phyloP scores from a whole-genome alignment of 2,113 vertebrate species.

The Scopus umbretta region DNA sequence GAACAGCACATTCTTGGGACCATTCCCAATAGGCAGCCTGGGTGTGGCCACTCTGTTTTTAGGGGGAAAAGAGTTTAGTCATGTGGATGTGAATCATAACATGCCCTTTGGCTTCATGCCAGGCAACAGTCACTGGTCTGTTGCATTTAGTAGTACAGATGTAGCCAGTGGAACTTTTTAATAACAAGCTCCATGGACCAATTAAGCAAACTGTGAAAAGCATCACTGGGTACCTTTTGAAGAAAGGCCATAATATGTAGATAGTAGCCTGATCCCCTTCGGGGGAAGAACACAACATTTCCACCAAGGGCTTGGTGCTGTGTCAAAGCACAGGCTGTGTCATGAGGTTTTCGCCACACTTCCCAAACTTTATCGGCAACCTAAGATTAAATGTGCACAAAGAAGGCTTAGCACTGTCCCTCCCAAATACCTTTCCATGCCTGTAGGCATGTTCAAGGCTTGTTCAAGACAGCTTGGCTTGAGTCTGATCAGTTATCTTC shows the following conservation, averaged over 20 bases:
- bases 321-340: not conserved
- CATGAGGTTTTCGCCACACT: not conserved
- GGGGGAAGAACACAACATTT: not conserved
- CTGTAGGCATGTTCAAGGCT: slow-evolving; percentile 21
- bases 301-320: not conserved
- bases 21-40: slow-evolving; percentile 8
- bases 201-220: not conserved
- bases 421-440: slow-evolving; percentile 35
- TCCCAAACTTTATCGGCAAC: not conserved
- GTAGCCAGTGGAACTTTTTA: not conserved
- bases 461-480: not conserved
- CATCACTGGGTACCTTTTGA: not conserved
- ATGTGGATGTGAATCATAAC: not conserved
- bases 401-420: not conserved
- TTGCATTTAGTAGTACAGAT: not conserved
- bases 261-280: not conserved
- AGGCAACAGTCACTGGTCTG: not conserved
- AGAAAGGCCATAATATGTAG: not conserved
- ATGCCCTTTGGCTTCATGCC: not conserved
- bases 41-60: slow-evolving; percentile 10
- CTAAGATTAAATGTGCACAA: not conserved
- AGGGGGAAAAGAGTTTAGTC: not conserved
- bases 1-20: slow-evolving; percentile 1
- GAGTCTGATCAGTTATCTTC: slow-evolving; percentile 7
- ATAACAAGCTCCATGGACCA: not conserved